phyloP scores from a whole-genome alignment of 2,113 vertebrate genomes.

The Nothobranchius furzeri region DNA sequence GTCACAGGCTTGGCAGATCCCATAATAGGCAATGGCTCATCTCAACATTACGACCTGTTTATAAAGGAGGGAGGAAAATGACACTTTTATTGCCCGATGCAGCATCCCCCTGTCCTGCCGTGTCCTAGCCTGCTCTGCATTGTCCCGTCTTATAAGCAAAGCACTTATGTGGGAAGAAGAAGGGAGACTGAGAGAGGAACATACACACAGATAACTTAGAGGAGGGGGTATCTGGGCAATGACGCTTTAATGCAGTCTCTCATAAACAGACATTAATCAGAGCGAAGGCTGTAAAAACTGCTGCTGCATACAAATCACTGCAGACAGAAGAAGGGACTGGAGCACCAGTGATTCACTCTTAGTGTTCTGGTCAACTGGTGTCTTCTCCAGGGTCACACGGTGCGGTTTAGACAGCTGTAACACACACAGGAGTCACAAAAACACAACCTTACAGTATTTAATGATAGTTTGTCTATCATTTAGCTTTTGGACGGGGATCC shows the following conservation, averaged over 20 bases:
- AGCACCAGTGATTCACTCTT: slow-evolving; percentile 28
- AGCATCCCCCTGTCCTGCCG: slow-evolving; percentile 39
- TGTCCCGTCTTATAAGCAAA: slow-evolving; percentile 48
- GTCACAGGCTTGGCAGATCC: slow-evolving; percentile 58
- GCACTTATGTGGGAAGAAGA: slow-evolving; percentile 35
- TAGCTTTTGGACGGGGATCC: no score
- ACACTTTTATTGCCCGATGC: slow-evolving; percentile 71
- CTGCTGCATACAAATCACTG: slow-evolving; percentile 31
- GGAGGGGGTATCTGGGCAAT: slow-evolving; percentile 24
- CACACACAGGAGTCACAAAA: background rate
- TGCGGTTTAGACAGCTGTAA: background rate
- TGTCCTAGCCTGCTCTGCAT: slow-evolving; percentile 31
- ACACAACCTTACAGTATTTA: no score
- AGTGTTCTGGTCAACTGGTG: slow-evolving; percentile 11
- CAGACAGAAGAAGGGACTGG: slow-evolving; percentile 18
- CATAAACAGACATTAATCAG: slow-evolving; percentile 76
- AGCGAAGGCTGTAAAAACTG: slow-evolving; percentile 34
- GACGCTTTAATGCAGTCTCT: slow-evolving; percentile 58
- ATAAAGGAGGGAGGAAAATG: slow-evolving; percentile 68
- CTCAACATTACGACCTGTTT: slow-evolving; percentile 72
- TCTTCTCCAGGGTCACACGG: slow-evolving; percentile 7
- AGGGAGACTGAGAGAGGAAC: slow-evolving; percentile 13
- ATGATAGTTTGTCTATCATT: no score
- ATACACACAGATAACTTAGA: slow-evolving; percentile 5
- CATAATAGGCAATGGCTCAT: slow-evolving; percentile 80